Base-by-base conservation (phyloP, 1,140 invertebrate genomes). In the Drosophila equinoxialis region DNA sequence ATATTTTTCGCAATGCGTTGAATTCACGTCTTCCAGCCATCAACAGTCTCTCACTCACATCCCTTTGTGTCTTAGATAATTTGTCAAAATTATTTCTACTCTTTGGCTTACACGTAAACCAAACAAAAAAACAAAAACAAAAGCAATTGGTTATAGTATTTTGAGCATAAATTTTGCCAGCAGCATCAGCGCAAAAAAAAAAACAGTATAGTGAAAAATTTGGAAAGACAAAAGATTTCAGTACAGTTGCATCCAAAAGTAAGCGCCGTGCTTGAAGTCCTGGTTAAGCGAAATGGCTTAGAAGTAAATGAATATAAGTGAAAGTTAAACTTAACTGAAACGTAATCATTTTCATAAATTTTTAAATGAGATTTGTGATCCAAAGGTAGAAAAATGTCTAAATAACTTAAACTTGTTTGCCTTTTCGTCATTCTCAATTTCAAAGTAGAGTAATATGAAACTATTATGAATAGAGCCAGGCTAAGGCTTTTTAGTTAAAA, bases 1-100 rank as follows among this genome's bases (percentile, higher is more conserved):
- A 80, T 87, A 89, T 84, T 89, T 87, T 84, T 87, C 66, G 65
- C 20, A 65, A 80, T 68, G 17, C 76, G 66, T 81, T 86, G 14
- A 14, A 4, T 48, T 48, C 45, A 48, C 14, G 45, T 51, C 45
- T 20, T 51, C 10, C 8, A 48, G 8, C 45, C 45, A 8, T 48
- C 68, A 37, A 10, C 35, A 11, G 62, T 54, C 61, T 65, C n/a
- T 7, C 20, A n/a, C 14, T 51, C 45, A 51, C 45, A 42, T 55
- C 35, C 59, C 42, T 42, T 37, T 39, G 42, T 65, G 58, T 71
- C 73, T 74, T 63, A 67, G 71, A 63, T 69, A 71, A 77, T 79
- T 86, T 77, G 69, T 77, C 77, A 89, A 86, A 79, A 79, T 82
- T 75, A 66, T 81, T 75, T 70, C 60, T 63, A 68, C 74, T 77